Percentiles rank a stretch among this genome's conserved stretches.
These are phyloP conservation scores for Gryllus bimaculatus DNA, from an alignment of 1,140 invertebrate genomes.

Conservation along the genomic window DNA sequence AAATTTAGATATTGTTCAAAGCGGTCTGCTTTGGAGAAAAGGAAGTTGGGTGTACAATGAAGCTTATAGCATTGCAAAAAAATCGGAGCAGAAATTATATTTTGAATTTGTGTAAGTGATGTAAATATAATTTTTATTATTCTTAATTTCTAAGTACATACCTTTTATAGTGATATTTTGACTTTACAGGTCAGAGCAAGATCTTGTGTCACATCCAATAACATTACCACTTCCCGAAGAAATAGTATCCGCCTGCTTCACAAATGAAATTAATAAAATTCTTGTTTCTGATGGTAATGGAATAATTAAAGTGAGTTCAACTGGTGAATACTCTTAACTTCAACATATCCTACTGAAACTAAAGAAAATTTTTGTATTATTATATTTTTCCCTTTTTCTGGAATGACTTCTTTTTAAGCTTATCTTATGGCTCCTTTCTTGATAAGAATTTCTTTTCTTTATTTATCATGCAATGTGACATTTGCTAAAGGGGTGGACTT, in stretches of 20 bases:
- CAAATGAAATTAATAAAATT: constrained; percentile 31
- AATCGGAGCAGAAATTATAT: constrained; percentile 9
- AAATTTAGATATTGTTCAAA: constrained; percentile 27
- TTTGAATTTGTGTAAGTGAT: constrained; percentile 24
- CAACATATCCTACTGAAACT: too few species aligned
- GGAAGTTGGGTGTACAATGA: constrained; percentile 24
- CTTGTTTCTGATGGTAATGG: constrained; percentile 31
- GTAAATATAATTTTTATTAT: background rate
- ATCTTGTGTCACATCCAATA: constrained; percentile 15
- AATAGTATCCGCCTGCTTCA: constrained; percentile 30
- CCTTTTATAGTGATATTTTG: background rate
- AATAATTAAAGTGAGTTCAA: constrained; percentile 24
- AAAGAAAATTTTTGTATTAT: too few species aligned
- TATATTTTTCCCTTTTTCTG: too few species aligned
- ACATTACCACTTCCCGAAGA: constrained; percentile 24
- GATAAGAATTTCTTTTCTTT: too few species aligned
- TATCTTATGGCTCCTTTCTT: too few species aligned
- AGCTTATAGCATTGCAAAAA: constrained; percentile 18
- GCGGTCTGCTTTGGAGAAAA: constrained; percentile 23
- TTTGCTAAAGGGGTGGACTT: too few species aligned
- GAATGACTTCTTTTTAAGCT: too few species aligned
- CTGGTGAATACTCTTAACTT: background rate
- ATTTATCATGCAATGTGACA: too few species aligned
- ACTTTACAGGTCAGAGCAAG: constrained; percentile 10
- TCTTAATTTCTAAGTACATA: background rate